Base-by-base conservation (phyloP, 2,113 vertebrate species). In the Phalacrocorax carbo region DNA sequence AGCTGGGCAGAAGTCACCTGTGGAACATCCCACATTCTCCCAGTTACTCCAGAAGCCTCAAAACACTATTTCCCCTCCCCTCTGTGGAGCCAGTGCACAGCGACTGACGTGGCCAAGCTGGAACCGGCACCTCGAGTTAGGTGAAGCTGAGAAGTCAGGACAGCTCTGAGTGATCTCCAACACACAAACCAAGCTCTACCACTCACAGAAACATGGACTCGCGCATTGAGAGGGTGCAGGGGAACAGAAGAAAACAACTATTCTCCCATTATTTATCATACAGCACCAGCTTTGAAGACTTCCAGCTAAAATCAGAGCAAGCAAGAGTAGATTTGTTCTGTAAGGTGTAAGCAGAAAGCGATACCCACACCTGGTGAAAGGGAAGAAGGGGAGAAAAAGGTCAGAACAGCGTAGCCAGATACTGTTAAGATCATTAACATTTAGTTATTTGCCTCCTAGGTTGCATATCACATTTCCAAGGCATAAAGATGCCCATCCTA, bases 291-390 rank as follows among this genome's bases (percentile, higher is more conserved):
- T 18, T 55, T 82, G 11, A 29, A 26, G 27, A 42, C 21, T 40
- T 30, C 12, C 62, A 68, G 70, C 40, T 44, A 44, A 64, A 95
- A 95, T 87, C 92, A 91, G 78, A 93, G 82, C 72, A 62, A 12
- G 17, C 4, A 11, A 2, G 19, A 72, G 48, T 3, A 3, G 87
- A 64, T 75, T 36, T 52, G 38, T 9, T 19, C 21, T 19, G 57
- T 9, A 26, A 68, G 52, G 57, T 22, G 36, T 3, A 44, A 46
- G 71, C 88, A 94, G 75, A 89, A 93, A 69, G 55, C 0, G 71
- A 96, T 66, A 82, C 4, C 70, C 51, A 23, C 11, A 66, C 49
- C 93, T 82, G 82, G 36, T 42, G 92, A 95, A 94, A 96, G 82
- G 62, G 27, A 73, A 95, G 82, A 76, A 72, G 91, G 29, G 70